A percentile compares a stretch with the other conserved stretches of the same genome.
Evolutionary conservation across 2,113 vertebrate species (phyloP).

Genomic region (Aramus guarauna): DNA sequence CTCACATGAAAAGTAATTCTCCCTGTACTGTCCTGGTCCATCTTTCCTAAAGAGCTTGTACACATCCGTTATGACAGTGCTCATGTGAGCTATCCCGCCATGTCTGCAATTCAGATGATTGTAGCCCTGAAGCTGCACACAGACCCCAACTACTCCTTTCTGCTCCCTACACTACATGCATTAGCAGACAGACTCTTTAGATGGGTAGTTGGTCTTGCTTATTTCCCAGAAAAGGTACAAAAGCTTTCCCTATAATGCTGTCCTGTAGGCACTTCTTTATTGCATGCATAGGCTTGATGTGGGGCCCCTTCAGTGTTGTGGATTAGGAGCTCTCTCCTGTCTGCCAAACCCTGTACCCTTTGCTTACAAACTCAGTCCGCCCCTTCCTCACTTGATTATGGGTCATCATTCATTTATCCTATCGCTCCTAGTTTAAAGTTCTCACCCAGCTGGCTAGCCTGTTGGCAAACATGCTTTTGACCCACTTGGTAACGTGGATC

Average conservation of each 20-base stretch:
- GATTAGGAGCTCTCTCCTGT: neutral
- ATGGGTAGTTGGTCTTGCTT: too few relatives aligned
- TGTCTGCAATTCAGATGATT: neutral
- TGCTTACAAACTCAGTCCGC: neutral
- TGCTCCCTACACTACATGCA: fast-evolving
- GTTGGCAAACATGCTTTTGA: neutral
- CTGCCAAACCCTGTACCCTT: neutral
- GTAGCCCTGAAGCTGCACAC: neutral
- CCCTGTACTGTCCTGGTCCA: neutral
- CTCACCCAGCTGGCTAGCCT: neutral
- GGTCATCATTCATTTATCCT: neutral
- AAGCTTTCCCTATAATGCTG: neutral
- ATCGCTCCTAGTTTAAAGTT: neutral
- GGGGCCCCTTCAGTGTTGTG: neutral
- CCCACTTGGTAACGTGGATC: neutral
- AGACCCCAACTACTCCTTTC: neutral
- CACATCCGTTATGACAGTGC: fast-evolving
- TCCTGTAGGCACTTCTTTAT: neutral
- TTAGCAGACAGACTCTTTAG: neutral
- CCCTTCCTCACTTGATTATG: neutral
- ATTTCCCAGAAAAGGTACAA: neutral
- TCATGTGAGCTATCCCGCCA: neutral
- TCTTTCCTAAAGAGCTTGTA: neutral
- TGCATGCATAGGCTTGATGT: neutral
- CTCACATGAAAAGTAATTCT: neutral